Evolutionary conservation across 2,797 vertebrate genomes (phyloP), one percentile per base, ranked within the genome.

Genomic region (Gobionotothen gibberifrons): DNA sequence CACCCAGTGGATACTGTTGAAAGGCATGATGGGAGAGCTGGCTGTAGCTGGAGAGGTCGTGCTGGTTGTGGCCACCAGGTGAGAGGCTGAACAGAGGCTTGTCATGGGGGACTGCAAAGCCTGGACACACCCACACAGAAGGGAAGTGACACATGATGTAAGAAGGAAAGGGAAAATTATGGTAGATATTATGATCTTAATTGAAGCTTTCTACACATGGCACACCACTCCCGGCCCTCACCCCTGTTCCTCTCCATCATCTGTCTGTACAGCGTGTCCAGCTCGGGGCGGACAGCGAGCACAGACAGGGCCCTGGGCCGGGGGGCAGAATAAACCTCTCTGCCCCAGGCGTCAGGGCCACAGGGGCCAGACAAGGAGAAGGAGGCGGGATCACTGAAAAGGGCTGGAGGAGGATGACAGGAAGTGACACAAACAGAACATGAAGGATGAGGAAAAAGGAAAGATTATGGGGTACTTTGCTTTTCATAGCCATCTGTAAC

Each of bases 181-280:
- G 57, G n/a, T 11, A 29, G 9, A 56, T 42, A 44, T 15, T 52
- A 1, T 19, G 11, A 48, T 54, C 49, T 60, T 69, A 15, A 29
- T 57, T 60, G 16, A 46, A 0, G 19, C 9, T 74, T 57, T 49
- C 58, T 51, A 74, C 75, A 65, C n/a, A 54, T 10, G 32, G 48
- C 44, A 56, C 64, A 57, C 66, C 9, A 39, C 72, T 76, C 74
- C 5, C 32, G 74, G 55, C 85, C 87, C 92, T 91, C 90, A 94
- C 78, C 90, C 84, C 89, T 60, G 72, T 54, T 82, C 21, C 92
- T 90, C 93, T 97, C 96, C 96, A 95, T 95, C 96, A 96, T 91
- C 90, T 96, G 96, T 91, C 91, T 96, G 93, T 89, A 96, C 83
- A 98, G 94, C 75, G 88, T 90, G 88, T 97, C 96, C 87, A 97